Percentiles rank a stretch among this genome's conserved stretches.
Conservation (phyloP, 23 tunicate genomes). For the Styela plicata region DNA sequence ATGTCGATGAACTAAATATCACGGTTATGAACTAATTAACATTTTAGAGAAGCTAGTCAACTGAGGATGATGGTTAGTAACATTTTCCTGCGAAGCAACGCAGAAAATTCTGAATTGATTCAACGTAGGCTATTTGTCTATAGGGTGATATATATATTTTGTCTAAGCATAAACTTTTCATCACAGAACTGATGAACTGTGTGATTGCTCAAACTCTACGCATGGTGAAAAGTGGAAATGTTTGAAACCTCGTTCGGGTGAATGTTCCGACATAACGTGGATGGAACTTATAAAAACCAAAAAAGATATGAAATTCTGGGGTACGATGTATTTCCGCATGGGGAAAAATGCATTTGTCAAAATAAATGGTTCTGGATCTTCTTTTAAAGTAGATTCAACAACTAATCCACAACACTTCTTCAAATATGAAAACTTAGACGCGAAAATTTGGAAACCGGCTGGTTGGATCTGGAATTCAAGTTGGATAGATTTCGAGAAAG, state of each 20-base stretch:
- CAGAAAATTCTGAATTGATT: no score
- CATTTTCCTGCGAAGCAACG: no score
- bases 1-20: no score
- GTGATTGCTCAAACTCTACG: conserved; percentile 38
- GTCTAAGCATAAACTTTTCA: not conserved
- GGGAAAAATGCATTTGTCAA: not conserved
- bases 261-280: conserved; percentile 29
- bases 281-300: not conserved
- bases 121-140: no score
- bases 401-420: not conserved
- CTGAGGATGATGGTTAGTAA: no score
- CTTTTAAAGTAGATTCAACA: not conserved
- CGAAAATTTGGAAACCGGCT: not conserved
- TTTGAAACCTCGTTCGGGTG: conserved; percentile 36
- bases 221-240: conserved; percentile 39
- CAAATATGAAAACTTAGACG: not conserved
- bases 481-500: conserved; percentile 24
- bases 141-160: not conserved
- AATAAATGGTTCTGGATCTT: not conserved
- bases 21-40: no score
- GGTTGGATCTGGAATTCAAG: conserved; percentile 24
- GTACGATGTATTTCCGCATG: not conserved
- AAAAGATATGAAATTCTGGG: not conserved
- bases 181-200: conserved; percentile 3
- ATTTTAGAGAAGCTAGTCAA: no score